Evolutionary conservation across 2,888 invertebrate genomes (phyloP).

Genomic region (Stenichneumon culpator): DNA sequence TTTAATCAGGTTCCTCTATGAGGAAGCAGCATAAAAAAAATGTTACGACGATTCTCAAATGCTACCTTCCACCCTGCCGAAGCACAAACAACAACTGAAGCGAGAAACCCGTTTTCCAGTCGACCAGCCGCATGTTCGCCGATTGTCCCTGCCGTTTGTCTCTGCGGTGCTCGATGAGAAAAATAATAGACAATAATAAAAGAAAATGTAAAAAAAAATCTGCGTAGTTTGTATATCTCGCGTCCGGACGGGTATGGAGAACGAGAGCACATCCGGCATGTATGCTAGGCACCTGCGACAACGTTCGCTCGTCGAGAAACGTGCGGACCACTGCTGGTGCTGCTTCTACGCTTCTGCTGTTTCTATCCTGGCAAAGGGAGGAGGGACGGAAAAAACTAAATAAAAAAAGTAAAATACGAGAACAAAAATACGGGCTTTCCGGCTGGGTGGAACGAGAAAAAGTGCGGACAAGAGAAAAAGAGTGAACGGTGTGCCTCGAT

Average conservation of each 20-base stretch:
- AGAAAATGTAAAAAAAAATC: constrained; percentile 27
- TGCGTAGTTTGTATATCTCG: constrained; percentile 2
- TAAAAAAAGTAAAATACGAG: constrained; percentile 45
- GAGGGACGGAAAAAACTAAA: constrained; percentile 14
- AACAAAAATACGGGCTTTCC: constrained; percentile 32
- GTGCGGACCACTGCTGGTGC: constrained; percentile 13
- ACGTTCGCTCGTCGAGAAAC: constrained; percentile 42
- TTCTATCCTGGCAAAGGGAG: not conserved
- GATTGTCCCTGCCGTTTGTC: not conserved
- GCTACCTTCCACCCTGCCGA: not conserved
- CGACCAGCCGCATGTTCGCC: not conserved
- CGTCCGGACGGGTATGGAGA: constrained; percentile 13
- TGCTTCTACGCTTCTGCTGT: constrained; percentile 12
- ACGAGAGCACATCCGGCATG: constrained; percentile 34
- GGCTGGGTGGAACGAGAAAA: constrained; percentile 25
- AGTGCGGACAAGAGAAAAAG: constrained; percentile 20
- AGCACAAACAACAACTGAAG: not conserved
- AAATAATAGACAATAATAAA: constrained; percentile 26
- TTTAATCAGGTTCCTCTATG: no score
- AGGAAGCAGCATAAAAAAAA: not conserved
- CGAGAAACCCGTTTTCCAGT: not conserved
- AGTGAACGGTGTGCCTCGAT: constrained; percentile 24
- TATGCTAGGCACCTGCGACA: constrained; percentile 54
- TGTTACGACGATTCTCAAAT: not conserved
- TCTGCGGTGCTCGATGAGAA: not conserved